Conservation (phyloP, 1,140 invertebrate species). For the Bombyx mandarina region DNA sequence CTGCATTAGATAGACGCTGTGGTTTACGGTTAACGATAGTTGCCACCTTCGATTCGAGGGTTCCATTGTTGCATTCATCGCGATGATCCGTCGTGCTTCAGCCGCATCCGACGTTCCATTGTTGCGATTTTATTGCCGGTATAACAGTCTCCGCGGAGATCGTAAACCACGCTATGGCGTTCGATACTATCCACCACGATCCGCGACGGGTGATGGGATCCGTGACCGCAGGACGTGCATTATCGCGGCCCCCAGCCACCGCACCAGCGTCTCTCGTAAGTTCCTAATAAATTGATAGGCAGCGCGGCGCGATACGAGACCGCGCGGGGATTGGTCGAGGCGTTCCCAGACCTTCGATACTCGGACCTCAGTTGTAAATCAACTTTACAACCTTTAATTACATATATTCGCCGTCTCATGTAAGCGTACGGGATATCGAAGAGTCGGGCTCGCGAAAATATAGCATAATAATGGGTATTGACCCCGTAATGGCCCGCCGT, state of each 20-base stretch:
- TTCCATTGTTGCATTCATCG: slow-evolving; percentile 66
- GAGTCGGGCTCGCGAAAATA: slow-evolving; percentile 66
- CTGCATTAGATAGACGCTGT: slow-evolving; percentile 3
- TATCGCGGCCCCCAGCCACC: slow-evolving; percentile 57
- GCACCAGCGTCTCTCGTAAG: slow-evolving; percentile 57
- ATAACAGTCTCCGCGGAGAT: slow-evolving; percentile 55
- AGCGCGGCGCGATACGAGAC: slow-evolving; percentile 25
- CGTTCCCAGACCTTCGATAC: slow-evolving; percentile 46
- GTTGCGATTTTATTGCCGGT: slow-evolving; percentile 66
- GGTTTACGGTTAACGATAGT: slow-evolving; percentile 20
- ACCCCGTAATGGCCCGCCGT: slow-evolving; percentile 62
- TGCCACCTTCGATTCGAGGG: slow-evolving; percentile 59
- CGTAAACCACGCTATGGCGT: slow-evolving; percentile 55
- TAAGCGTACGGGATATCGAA: slow-evolving; percentile 59
- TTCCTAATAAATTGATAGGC: slow-evolving; percentile 69
- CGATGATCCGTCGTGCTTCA: slow-evolving; percentile 56
- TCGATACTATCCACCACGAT: slow-evolving; percentile 55
- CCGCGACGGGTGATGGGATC: slow-evolving; percentile 38
- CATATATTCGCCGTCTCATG: slow-evolving; percentile 68
- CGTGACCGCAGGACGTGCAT: slow-evolving; percentile 55
- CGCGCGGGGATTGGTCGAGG: slow-evolving; percentile 50
- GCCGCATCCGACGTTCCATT: slow-evolving; percentile 65
- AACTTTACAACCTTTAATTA: slow-evolving; percentile 71
- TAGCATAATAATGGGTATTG: slow-evolving; percentile 70
- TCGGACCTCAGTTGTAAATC: slow-evolving; percentile 60